Evolutionary conservation across 2,888 invertebrate genomes (phyloP).

Genomic region (Thera obeliscata): DNA sequence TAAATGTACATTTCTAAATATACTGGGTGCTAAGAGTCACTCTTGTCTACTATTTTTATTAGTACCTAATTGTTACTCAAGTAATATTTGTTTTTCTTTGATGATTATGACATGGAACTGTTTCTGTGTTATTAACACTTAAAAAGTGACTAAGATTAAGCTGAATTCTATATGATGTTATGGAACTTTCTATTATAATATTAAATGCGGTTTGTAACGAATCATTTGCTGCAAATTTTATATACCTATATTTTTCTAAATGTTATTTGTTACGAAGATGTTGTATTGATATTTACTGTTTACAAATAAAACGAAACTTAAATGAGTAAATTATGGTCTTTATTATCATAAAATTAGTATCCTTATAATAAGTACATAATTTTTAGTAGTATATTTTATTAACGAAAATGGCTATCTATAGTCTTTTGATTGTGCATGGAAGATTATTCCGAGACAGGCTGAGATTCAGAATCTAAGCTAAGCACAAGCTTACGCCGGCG

Average conservation of each 20-base stretch:
- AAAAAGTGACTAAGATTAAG: no score
- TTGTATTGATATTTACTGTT: neutral
- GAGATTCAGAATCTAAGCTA: no score
- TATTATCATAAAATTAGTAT: slow-evolving; percentile 18
- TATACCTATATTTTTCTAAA: neutral
- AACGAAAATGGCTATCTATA: neutral
- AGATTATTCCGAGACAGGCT: neutral
- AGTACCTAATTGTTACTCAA: neutral
- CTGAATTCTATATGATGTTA: no score
- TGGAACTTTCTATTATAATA: neutral
- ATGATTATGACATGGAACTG: no score
- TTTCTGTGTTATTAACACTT: no score
- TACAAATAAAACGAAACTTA: slow-evolving; percentile 14
- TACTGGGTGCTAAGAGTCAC: no score
- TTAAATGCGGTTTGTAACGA: no score
- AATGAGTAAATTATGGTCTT: slow-evolving; percentile 14
- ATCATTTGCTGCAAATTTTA: slow-evolving; percentile 1
- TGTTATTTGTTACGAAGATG: neutral
- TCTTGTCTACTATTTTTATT: no score
- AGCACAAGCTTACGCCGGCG: no score
- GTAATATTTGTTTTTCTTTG: neutral
- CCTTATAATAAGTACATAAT: neutral
- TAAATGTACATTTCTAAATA: no score
- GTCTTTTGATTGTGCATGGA: neutral
- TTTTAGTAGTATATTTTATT: slow-evolving; percentile 5